phyloP scores from a whole-genome alignment of 2,888 invertebrate genomes.

The Crematogaster levior region DNA sequence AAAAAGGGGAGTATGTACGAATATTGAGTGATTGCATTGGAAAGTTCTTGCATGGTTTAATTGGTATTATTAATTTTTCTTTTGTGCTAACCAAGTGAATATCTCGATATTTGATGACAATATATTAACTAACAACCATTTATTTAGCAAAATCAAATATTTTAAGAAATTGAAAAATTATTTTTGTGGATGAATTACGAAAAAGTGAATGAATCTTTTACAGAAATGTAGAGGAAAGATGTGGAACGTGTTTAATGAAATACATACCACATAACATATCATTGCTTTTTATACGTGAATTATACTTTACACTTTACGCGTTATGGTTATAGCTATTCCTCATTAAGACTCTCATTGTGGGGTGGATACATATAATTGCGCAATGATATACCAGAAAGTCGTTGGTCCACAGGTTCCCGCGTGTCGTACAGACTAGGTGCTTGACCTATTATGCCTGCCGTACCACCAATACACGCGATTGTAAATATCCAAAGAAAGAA shows the following conservation, averaged over 20 bases:
- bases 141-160: neutral
- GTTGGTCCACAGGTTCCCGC: conserved; percentile 91
- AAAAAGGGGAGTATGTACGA: neutral
- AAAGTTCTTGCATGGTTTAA: neutral
- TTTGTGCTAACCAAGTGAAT: too few species aligned
- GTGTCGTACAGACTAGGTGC: conserved; percentile 98
- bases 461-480: conserved; percentile 97
- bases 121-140: neutral
- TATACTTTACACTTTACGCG: conserved; percentile 20
- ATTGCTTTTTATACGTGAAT: conserved; percentile 34
- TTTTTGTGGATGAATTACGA: too few species aligned
- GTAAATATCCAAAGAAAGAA: conserved; percentile 99
- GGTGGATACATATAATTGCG: conserved; percentile 83
- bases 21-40: neutral
- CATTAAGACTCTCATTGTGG: conserved; percentile 23
- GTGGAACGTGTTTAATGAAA: conserved; percentile 21
- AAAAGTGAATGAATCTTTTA: conserved; percentile 4
- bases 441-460: conserved; percentile 95
- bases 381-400: conserved; percentile 91
- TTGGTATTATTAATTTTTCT: neutral
- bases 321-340: conserved; percentile 56
- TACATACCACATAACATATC: conserved; percentile 41
- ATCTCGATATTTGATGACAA: neutral
- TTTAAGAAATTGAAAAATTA: neutral
- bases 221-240: neutral